These are phyloP conservation scores for Acestrorhynchus altus DNA, from an alignment of 2,797 vertebrate genomes.

Conservation along the genomic window DNA sequence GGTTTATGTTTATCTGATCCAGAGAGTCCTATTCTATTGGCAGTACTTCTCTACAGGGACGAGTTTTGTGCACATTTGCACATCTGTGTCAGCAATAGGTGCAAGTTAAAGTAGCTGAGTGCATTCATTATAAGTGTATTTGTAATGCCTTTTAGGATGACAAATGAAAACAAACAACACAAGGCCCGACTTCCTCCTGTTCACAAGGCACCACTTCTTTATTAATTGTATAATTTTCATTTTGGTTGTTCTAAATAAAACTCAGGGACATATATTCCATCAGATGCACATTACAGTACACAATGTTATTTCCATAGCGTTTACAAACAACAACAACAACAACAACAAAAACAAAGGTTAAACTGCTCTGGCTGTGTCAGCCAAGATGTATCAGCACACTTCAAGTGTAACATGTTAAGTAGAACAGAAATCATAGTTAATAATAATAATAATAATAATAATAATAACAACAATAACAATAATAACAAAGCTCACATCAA, in stretches of 20 bases:
- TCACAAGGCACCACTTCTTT: conserved; percentile 71
- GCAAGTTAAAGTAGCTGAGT: too few species aligned
- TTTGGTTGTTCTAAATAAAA: conserved; percentile 73
- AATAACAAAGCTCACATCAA: conserved; percentile 30
- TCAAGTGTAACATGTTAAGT: conserved; percentile 48
- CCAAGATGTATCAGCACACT: conserved; percentile 57
- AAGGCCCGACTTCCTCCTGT: conserved; percentile 30
- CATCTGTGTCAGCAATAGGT: too few species aligned
- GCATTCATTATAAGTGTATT: too few species aligned
- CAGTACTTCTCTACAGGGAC: too few species aligned
- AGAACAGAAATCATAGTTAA: conserved; percentile 33
- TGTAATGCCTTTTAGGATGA: not conserved
- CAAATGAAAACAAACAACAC: not conserved
- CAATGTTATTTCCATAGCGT: conserved; percentile 67
- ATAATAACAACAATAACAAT: conserved; percentile 35
- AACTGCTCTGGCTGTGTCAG: conserved; percentile 53
- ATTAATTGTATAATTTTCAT: conserved; percentile 74
- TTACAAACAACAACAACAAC: conserved; percentile 64
- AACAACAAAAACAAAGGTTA: conserved; percentile 51
- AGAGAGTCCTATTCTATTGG: too few species aligned
- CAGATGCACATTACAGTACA: conserved; percentile 73
- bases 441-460: conserved; percentile 12
- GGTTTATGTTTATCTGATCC: too few species aligned
- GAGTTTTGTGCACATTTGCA: too few species aligned
- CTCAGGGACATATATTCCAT: conserved; percentile 64